Evolutionary conservation across 92 coral and sea anemone genomes (phyloP), one percentile per base, ranked within the genome.

Genomic region (Porites cylindrica): DNA sequence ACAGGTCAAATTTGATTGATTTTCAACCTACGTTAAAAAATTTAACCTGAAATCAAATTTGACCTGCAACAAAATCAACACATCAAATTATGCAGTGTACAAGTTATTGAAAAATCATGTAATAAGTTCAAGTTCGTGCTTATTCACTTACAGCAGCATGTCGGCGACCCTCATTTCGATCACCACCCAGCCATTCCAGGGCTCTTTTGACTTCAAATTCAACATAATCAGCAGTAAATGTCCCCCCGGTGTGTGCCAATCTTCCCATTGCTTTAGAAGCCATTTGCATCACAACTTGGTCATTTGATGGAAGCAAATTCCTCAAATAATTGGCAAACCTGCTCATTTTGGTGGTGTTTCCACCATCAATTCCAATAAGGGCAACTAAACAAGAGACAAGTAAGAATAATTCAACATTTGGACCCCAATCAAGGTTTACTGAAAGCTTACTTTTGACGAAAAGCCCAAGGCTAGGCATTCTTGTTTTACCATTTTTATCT

Each of bases 181-280:
- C 99, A 14, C 98, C 96, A 47, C 96, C 98, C 24, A 97, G 91
- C 99, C 99, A 97, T 75, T 97, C 99, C 53, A 97, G 67, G 11
- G 99, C 99, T 72, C 96, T 92, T 69, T 93, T 97, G 69, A 97
- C 93, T 65, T 97, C 99, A 93, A 97, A 97, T 84, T 97, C 99
- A 10, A 97, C 99, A 85, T 97, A 97, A 78, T 97, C 99, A 14
- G 99, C 99, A 20, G 99, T 97, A 67, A 96, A 95, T 56, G 99
- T 95, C 17, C 99, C 99, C 5, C 99, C 99, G 0, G 98, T 97
- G 24, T 95, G 87, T 0, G 99, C 99, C 67, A 97, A 89, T 32
- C 97, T 89, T 4, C 99, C 99, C 95, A 97, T 97, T 52, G 99
- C 99, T 78, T 94, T 95, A 18, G 98, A 94, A 0, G 99, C 98